Conservation (phyloP, 2,797 vertebrate genomes). For the Lacerta viridis region DNA sequence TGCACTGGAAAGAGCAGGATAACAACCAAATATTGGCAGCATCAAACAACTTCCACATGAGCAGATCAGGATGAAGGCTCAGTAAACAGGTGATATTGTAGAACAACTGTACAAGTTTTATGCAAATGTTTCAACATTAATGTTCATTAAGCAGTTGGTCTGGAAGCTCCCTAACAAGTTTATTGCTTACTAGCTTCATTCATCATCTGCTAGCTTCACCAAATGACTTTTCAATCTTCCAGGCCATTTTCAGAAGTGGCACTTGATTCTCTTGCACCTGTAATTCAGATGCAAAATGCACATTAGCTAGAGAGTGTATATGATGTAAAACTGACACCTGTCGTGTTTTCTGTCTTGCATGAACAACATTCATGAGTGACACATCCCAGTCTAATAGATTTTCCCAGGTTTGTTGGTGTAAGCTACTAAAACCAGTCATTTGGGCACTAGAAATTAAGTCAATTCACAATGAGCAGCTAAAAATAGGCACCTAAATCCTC, state of each 20-base stretch:
- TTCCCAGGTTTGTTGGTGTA: not conserved
- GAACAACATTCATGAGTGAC: not conserved
- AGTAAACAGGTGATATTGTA: too few species aligned
- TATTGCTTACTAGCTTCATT: too few species aligned
- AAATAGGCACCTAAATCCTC: not conserved
- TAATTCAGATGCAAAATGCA: not conserved
- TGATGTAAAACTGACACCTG: not conserved
- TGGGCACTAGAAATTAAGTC: not conserved
- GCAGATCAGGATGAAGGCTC: too few species aligned
- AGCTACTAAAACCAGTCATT: not conserved
- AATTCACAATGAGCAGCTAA: not conserved
- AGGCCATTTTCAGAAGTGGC: not conserved
- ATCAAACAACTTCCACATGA: too few species aligned
- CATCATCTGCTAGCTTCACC: not conserved
- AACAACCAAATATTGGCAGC: too few species aligned
- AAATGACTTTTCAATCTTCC: not conserved
- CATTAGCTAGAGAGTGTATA: not conserved
- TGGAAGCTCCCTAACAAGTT: too few species aligned
- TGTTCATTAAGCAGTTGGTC: too few species aligned
- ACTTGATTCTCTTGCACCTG: not conserved
- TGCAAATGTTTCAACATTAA: too few species aligned
- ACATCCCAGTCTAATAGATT: not conserved
- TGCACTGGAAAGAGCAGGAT: too few species aligned
- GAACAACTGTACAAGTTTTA: too few species aligned
- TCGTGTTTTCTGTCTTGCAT: not conserved